Percentiles rank a stretch among this genome's conserved stretches.
phyloP scores from a whole-genome alignment of 2,113 vertebrate species.

The human region GRCh38 chr11:93200501-93201000 shows the following conservation, averaged over 20 bases:
- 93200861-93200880: not conserved
- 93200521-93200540: not conserved
- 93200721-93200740: not conserved
- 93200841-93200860: not conserved
- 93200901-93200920: not conserved
- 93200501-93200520: not conserved
- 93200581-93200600: not conserved
- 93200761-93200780: not conserved
- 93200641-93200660: not conserved
- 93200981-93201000: not conserved
- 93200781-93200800: not conserved
- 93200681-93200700: not conserved
- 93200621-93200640: not conserved
- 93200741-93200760: not conserved
- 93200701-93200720: not conserved
- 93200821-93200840: not conserved
- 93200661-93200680: not conserved
- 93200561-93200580: not conserved
- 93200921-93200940: not conserved
- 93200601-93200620: not conserved
- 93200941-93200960: not conserved
- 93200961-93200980: not conserved
- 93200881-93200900: not conserved
- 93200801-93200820: not conserved
- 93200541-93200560: not conserved